Evolutionary conservation across 2,888 invertebrate species (phyloP).

Genomic region (Coenonympha glycerion): DNA sequence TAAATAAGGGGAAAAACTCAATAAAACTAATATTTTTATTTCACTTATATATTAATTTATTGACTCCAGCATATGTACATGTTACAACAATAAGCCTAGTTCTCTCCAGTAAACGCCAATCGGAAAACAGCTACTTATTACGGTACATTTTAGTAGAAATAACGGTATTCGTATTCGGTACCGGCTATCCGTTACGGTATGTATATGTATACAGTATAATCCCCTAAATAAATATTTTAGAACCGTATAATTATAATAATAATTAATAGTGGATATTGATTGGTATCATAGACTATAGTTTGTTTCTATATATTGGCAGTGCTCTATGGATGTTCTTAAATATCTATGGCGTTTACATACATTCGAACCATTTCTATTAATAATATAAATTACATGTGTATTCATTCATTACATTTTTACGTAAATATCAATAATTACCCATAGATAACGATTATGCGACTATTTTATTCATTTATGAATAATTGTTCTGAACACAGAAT

Average conservation of each 20-base stretch:
- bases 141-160: conserved; percentile 18
- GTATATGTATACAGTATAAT: too few species aligned
- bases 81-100: conserved; percentile 45
- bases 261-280: conserved; percentile 3
- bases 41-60: conserved; percentile 49
- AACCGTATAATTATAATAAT: too few species aligned
- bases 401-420: conserved; percentile 9
- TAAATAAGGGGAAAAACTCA: background rate
- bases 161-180: background rate
- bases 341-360: conserved; percentile 22
- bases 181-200: too few species aligned
- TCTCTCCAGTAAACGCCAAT: conserved; percentile 33
- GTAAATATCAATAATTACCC: conserved; percentile 5
- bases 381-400: too few species aligned
- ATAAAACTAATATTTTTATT: conserved; percentile 25
- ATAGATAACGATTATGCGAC: conserved; percentile 20
- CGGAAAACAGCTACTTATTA: conserved; percentile 14
- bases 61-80: conserved; percentile 57
- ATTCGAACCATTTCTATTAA: conserved; percentile 7
- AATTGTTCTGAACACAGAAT: background rate
- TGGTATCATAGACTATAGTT: background rate
- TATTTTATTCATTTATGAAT: conserved; percentile 12
- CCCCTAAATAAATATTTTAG: conserved; percentile 5
- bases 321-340: conserved; percentile 13
- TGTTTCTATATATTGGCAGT: conserved; percentile 20